Conservation (phyloP, 2,113 vertebrate genomes). For the Salvator merianae region DNA sequence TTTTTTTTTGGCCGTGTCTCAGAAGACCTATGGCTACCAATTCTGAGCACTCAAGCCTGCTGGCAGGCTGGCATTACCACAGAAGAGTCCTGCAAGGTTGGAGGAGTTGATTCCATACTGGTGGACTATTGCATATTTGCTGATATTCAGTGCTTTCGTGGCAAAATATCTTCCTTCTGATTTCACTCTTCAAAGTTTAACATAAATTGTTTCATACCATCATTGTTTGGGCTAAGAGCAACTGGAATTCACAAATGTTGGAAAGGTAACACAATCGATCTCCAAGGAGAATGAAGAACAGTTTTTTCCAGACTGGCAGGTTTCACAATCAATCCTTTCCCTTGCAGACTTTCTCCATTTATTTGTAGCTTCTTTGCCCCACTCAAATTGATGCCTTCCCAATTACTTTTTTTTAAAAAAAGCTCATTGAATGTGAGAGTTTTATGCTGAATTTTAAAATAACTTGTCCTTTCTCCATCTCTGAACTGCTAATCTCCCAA, state of each 20-base stretch:
- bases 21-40: not conserved
- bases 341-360: conserved; percentile 38
- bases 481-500: conserved; percentile 77
- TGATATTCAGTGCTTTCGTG: not conserved
- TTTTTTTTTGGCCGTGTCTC: no score
- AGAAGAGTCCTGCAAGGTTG: not conserved
- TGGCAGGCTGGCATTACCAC: not conserved
- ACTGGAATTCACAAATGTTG: conserved; percentile 28
- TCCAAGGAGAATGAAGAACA: conserved; percentile 39
- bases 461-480: conserved; percentile 74
- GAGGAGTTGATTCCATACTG: not conserved
- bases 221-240: conserved; percentile 36
- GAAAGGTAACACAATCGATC: conserved; percentile 36
- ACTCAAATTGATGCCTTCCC: conserved; percentile 53
- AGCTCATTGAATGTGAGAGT: conserved; percentile 68
- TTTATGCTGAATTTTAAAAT: conserved; percentile 79
- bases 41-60: not conserved
- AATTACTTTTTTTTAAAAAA: conserved; percentile 44
- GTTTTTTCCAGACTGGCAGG: conserved; percentile 31
- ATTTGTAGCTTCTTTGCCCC: conserved; percentile 47
- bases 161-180: accelerated
- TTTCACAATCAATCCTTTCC: conserved; percentile 5
- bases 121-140: not conserved
- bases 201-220: not conserved
- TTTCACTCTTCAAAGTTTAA: not conserved